Evolutionary conservation across 1,140 invertebrate genomes (phyloP).

Genomic region (Nephotettix cincticeps): DNA sequence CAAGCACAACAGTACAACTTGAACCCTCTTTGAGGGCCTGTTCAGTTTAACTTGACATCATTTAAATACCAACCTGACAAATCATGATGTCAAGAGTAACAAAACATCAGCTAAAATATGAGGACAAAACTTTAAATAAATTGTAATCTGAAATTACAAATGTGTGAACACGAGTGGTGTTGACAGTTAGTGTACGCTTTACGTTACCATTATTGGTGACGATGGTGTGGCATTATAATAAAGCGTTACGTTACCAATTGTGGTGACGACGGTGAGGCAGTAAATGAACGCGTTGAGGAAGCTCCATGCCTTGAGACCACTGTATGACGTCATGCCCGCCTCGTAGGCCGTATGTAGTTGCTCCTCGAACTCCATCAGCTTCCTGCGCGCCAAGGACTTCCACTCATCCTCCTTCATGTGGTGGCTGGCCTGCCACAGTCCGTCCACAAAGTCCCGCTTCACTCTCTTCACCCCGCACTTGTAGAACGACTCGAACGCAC

Average conservation of each 20-base stretch:
- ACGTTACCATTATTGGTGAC: too few species aligned
- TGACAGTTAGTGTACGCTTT: too few species aligned
- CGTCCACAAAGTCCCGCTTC: constrained; percentile 80
- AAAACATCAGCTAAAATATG: too few species aligned
- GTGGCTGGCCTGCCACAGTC: constrained; percentile 75
- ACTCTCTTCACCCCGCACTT: constrained; percentile 85
- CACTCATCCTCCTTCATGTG: constrained; percentile 82
- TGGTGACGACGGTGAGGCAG: constrained; percentile 88
- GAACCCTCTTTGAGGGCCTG: too few species aligned
- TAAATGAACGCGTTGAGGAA: constrained; percentile 92
- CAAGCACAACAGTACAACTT: too few species aligned
- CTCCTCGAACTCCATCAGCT: constrained; percentile 82
- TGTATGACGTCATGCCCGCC: constrained; percentile 74
- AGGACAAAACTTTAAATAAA: too few species aligned
- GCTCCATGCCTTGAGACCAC: constrained; percentile 84
- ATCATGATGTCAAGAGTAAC: too few species aligned
- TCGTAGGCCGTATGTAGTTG: constrained; percentile 81
- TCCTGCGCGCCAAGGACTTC: constrained; percentile 77
- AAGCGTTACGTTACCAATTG: constrained; percentile 86
- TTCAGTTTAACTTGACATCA: too few species aligned
- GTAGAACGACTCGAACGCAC: constrained; percentile 78
- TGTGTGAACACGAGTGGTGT: too few species aligned
- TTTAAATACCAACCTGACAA: too few species aligned
- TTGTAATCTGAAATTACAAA: too few species aligned
- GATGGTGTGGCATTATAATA: constrained; percentile 37